Percentiles rank a stretch among this genome's conserved stretches.
These are phyloP conservation scores for Lepidotrigona ventralis DNA, from an alignment of 1,140 invertebrate species.

Conservation along the genomic window DNA sequence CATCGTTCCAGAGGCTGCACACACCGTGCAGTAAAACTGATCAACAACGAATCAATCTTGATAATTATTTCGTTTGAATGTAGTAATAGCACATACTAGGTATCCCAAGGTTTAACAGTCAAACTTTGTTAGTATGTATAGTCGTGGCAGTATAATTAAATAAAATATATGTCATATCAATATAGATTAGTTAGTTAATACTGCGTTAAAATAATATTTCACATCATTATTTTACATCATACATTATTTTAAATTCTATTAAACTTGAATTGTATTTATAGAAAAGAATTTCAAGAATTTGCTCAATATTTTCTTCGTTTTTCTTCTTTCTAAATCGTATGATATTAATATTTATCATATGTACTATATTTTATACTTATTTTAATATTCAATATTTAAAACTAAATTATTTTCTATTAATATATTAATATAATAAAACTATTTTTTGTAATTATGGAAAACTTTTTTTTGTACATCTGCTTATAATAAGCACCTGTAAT, in stretches of 20 bases:
- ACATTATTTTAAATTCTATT: too few species aligned
- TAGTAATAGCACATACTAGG: background rate
- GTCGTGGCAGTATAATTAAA: too few species aligned
- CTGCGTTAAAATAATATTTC: too few species aligned
- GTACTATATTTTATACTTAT: too few species aligned
- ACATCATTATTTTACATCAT: too few species aligned
- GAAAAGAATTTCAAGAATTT: background rate
- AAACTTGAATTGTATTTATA: background rate
- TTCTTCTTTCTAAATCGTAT: background rate
- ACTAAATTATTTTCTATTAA: too few species aligned
- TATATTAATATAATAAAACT: background rate
- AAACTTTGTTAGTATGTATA: background rate
- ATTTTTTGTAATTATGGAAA: background rate
- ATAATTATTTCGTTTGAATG: background rate
- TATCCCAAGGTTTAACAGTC: background rate
- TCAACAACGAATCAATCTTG: constrained; percentile 19
- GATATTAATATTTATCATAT: background rate
- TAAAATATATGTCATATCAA: too few species aligned
- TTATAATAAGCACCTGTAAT: background rate
- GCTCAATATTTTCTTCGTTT: background rate
- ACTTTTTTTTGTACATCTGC: background rate
- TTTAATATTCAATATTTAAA: too few species aligned
- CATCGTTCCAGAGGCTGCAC: constrained; percentile 66
- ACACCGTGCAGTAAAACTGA: constrained; percentile 73
- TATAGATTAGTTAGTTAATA: too few species aligned